Evolutionary conservation across 2,797 vertebrate genomes (phyloP), one percentile per base, ranked within the genome.

Genomic region (Pseudochaenichthys georgianus): DNA sequence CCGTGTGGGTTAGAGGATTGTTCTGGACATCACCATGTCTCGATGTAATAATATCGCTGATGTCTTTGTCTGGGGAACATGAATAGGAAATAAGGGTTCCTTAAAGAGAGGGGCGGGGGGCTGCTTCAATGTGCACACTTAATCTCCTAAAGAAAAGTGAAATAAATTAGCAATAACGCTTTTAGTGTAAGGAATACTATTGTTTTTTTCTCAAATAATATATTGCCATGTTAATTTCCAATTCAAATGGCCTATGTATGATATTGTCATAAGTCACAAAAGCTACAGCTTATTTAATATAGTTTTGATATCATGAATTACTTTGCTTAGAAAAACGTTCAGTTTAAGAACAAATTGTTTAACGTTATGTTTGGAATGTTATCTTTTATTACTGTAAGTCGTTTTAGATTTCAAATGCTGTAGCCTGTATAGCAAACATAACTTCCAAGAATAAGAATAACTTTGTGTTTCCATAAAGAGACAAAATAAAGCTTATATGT

Each of bases 51-150:
- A 60, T 28, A 58, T 34, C 45, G 21, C 34, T 61, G 13, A 2
- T 21, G 51, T 62, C 51, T 84, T 75, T 64, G 60, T 78, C 66
- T 75, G n/a, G 13, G 48, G 53, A 10, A 19, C 16, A 45, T 21
- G 38, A 12, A 23, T 9, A 58, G 45, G 0, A 62, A 73, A 1
- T 11, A 10, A 13, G 43, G 15, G 46, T 69, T 77, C 41, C 46
- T 46, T 9, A 47, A 58, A 43, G 5, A 8, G 7, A 4, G 10
- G 13, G 13, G 3, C 13, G 16, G 2, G n/a, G 53, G 45, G 50
- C 55, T 61, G n/a, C 10, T 16, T 48, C 55, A 47, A 15, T 71
- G 28, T 75, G 53, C 63, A 55, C 13, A 38, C 2, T 28, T n/a
- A 23, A 16, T 28, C 17, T 48, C 19, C 46, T 3, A 41, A 67